A percentile compares a stretch with the other conserved stretches of the same genome.
These are phyloP conservation scores for Ptilonorhynchus violaceus DNA, from an alignment of 2,113 vertebrate species.

Conservation along the genomic window DNA sequence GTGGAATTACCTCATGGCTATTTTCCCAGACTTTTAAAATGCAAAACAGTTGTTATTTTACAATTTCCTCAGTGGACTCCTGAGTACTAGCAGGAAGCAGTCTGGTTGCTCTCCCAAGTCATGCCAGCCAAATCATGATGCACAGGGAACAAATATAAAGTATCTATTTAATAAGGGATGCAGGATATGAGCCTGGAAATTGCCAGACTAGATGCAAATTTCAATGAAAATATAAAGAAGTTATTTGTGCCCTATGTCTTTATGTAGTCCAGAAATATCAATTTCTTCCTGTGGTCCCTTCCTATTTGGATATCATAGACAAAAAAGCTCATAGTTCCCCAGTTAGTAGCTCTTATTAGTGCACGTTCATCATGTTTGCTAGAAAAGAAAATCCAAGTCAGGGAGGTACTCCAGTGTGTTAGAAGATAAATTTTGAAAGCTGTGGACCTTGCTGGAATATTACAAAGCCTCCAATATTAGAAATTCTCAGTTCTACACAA, in stretches of 20 bases:
- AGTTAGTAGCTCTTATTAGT: not conserved
- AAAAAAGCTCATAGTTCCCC: not conserved
- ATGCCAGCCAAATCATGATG: not conserved
- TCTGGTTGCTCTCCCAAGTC: not conserved
- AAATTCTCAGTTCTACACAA: not conserved
- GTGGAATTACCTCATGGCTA: not conserved
- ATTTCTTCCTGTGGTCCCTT: not conserved
- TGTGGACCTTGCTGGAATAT: not conserved
- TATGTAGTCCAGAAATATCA: not conserved
- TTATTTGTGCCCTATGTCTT: not conserved
- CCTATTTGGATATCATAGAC: not conserved
- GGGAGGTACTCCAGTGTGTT: not conserved
- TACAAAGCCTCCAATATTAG: not conserved
- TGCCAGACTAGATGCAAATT: slow-evolving; percentile 24
- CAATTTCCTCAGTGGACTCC: not conserved
- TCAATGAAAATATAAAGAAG: not conserved
- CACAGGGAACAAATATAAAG: not conserved
- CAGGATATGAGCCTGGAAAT: not conserved
- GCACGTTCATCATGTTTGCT: not conserved
- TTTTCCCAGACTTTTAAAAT: not conserved
- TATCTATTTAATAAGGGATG: slow-evolving; percentile 29
- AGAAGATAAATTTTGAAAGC: not conserved
- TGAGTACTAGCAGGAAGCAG: not conserved
- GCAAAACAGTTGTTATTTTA: not conserved
- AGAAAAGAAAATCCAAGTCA: not conserved